These are phyloP conservation scores for Mustela erminea DNA, from an alignment of 2,797 vertebrate species.

Conservation along the genomic window DNA sequence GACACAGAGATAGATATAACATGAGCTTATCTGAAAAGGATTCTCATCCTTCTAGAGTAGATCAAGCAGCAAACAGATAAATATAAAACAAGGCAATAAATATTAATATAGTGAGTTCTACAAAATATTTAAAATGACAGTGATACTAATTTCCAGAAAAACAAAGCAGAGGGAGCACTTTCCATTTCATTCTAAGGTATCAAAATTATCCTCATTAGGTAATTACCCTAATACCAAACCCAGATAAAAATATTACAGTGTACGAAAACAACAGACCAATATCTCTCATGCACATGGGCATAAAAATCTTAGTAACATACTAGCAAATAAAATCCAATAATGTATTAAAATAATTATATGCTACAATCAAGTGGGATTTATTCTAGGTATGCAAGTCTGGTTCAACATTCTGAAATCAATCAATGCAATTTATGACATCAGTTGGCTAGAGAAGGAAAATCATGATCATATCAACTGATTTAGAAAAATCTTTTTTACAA, in stretches of 20 bases:
- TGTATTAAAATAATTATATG: not conserved
- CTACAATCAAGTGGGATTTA: not conserved
- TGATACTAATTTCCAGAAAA: not conserved
- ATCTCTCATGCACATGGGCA: not conserved
- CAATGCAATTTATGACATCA: not conserved
- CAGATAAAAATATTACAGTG: not conserved
- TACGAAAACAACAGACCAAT: not conserved
- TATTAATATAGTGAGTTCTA: not conserved
- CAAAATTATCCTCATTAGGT: not conserved
- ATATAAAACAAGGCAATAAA: not conserved
- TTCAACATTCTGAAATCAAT: not conserved
- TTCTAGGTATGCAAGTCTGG: not conserved
- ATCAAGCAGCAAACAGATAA: not conserved
- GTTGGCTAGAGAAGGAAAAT: not conserved
- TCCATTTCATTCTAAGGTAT: not conserved
- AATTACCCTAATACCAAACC: not conserved
- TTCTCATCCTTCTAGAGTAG: not conserved
- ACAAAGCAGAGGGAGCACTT: not conserved
- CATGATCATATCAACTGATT: not conserved
- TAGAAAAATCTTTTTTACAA: not conserved
- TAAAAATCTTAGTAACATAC: not conserved
- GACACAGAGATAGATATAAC: not conserved
- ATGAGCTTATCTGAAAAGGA: not conserved
- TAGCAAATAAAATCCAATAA: not conserved
- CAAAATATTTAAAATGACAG: not conserved